Evolutionary conservation across 2,888 invertebrate genomes (phyloP).

Genomic region (Eupithecia centaureata): DNA sequence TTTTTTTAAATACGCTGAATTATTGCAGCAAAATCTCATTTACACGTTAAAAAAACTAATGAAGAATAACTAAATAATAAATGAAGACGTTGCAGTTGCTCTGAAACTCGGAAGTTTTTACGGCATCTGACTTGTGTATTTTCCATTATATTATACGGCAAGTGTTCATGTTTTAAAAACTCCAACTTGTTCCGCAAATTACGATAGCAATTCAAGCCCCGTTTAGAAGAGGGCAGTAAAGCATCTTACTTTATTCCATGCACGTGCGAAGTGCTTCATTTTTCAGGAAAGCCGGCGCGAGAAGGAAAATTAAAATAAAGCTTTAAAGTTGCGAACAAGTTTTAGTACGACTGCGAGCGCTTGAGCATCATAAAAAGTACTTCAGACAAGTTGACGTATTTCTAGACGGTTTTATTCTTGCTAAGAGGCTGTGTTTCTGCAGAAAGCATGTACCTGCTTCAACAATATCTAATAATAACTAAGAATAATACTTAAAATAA

Average conservation of each 20-base stretch:
- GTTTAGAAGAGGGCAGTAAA: slow-evolving; percentile 57
- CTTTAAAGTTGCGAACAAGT: slow-evolving; percentile 75
- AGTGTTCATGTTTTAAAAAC: slow-evolving; percentile 7
- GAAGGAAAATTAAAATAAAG: slow-evolving; percentile 81
- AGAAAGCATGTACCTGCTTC: slow-evolving; percentile 10
- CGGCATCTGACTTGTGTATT: not conserved
- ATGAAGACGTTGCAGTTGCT: not conserved
- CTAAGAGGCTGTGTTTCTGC: slow-evolving; percentile 20
- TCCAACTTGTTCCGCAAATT: slow-evolving; percentile 23
- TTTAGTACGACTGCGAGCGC: slow-evolving; percentile 69
- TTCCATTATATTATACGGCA: not conserved
- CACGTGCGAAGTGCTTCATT: slow-evolving; percentile 68
- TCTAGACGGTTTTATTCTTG: slow-evolving; percentile 69
- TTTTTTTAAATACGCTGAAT: too few species aligned
- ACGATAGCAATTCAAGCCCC: slow-evolving; percentile 50
- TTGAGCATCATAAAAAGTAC: slow-evolving; percentile 68
- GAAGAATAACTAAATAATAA: not conserved
- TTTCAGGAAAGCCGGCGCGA: slow-evolving; percentile 62
- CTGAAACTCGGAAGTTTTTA: not conserved
- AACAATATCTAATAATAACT: too few species aligned
- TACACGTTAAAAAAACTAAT: too few species aligned
- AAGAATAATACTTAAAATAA: too few species aligned
- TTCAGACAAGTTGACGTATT: slow-evolving; percentile 66
- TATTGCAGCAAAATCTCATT: not conserved
- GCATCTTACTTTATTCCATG: slow-evolving; percentile 66